Base-by-base conservation (phyloP, 2,888 invertebrate genomes). In the Scaptomyza tumidula region DNA sequence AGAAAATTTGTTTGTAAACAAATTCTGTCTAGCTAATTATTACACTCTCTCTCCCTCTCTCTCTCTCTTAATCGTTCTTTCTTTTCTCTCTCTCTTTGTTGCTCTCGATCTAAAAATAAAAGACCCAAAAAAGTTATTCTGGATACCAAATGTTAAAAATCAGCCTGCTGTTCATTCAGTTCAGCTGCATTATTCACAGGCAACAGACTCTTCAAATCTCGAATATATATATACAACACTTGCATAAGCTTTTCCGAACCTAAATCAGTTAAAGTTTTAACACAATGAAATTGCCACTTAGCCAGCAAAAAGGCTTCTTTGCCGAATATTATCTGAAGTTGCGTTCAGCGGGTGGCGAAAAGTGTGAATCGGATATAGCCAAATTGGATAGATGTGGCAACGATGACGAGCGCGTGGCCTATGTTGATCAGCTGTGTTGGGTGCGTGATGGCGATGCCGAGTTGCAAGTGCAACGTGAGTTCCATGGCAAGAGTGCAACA, bases 401-500 rank as follows among this genome's bases (percentile, higher is more conserved):
- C 61, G 95, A 96, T 89, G 93, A 94, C 60, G 94, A 95, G 67
- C 94, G 96, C 63, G 94, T 96, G 62, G 93, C 93, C 63, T 95
- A 94, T 92, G 92, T 95, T 83, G 93, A 94, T 54, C 91, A 92
- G 69, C 91, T 93, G 59, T 92, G 90, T 10, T 91, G 93, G 92
- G 89, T 94, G 89, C 86, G 92, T 75, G 79, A 90, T 84, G 89
- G 93, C 78, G 83, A 91, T 90, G 87, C 93, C 86, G 91, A 93
- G 73, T 79, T 95, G 90, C 92, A 93, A 91, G 92, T 93, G 90
- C 88, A 92, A 86, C 89, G 91, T 71, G 88, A 93, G 90, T 90
- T 92, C 91, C 73, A 86, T 68, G 88, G 93, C 85, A 93, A 96
- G 91, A 93, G 93, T 90, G 89, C 93, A 7, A 93, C 93, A 61